phyloP scores from a whole-genome alignment of 2,113 vertebrate genomes.

The Gavia stellata region DNA sequence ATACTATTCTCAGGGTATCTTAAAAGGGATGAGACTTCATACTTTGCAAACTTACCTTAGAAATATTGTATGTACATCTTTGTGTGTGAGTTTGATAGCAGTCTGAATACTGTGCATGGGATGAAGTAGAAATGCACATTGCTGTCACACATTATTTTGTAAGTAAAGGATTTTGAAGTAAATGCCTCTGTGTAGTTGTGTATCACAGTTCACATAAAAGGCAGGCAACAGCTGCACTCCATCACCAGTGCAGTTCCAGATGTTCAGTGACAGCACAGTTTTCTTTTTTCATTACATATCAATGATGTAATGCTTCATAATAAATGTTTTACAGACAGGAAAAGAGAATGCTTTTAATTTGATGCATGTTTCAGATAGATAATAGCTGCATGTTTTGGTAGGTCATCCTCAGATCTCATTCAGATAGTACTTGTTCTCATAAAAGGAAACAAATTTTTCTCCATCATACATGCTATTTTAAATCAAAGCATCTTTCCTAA shows the following conservation, averaged over 20 bases:
- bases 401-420: neutral
- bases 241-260: neutral
- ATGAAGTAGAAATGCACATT: neutral
- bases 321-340: neutral
- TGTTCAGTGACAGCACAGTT: neutral
- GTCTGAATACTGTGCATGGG: neutral
- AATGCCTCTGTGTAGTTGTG: neutral
- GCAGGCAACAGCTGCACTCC: neutral
- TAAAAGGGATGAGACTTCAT: neutral
- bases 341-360: neutral
- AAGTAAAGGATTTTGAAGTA: neutral
- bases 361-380: neutral
- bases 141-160: neutral
- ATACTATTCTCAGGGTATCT: neutral
- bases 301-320: constrained; percentile 8
- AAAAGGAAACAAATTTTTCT: neutral
- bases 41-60: neutral
- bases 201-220: neutral
- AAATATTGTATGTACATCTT: neutral
- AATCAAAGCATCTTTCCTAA: neutral
- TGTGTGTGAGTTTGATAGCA: neutral
- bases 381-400: constrained; percentile 2
- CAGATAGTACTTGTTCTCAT: neutral
- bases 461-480: neutral
- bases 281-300: neutral